Conservation (phyloP, 2,888 invertebrate species). For the Apamea monoglypha region DNA sequence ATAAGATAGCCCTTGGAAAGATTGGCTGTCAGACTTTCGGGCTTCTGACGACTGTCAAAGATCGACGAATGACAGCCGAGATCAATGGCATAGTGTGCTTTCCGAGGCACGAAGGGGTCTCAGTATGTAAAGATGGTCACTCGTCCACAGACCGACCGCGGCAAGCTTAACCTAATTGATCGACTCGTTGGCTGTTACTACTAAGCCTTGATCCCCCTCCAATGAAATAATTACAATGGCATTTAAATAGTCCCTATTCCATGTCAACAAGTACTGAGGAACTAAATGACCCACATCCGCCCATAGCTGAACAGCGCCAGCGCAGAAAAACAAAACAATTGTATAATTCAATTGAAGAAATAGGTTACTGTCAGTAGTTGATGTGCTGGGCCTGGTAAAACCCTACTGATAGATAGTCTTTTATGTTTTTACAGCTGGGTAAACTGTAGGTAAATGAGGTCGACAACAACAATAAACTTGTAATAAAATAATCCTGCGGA, state of each 20-base stretch:
- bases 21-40: not conserved
- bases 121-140: not conserved
- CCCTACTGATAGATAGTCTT: not conserved
- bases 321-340: conserved; percentile 24
- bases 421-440: not conserved
- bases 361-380: not conserved
- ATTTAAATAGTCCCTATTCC: not conserved
- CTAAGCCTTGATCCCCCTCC: too few species aligned
- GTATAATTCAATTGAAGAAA: conserved; percentile 20
- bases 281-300: conserved; percentile 27
- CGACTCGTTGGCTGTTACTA: too few species aligned
- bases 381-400: not conserved
- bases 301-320: not conserved
- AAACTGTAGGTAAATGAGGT: not conserved
- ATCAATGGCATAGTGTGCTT: not conserved
- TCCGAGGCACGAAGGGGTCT: not conserved
- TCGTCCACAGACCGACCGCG: not conserved
- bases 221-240: conserved; percentile 5
- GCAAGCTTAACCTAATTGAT: too few species aligned
- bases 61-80: too few species aligned
- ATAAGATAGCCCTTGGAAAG: too few species aligned
- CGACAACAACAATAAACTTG: not conserved
- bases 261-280: not conserved
- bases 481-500: not conserved
- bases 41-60: not conserved